phyloP scores from a whole-genome alignment of 2,888 invertebrate genomes.

The Lasioglossum leucozonium region DNA sequence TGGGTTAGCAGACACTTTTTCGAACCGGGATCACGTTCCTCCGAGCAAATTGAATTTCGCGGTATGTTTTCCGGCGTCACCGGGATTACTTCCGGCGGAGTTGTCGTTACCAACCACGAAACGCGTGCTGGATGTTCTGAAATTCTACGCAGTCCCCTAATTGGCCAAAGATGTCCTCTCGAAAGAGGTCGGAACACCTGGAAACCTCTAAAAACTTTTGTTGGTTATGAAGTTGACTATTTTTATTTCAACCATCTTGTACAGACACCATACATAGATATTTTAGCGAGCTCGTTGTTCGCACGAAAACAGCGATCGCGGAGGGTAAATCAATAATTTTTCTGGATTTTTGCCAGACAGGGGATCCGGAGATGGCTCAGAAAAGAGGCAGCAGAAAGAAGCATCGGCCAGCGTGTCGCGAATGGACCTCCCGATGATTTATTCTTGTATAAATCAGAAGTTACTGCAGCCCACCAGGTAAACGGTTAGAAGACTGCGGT shows the following conservation, averaged over 20 bases:
- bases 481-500: conserved; percentile 42
- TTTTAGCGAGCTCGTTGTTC: neutral
- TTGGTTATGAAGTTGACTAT: neutral
- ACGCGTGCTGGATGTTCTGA: neutral
- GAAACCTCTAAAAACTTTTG: neutral
- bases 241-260: no score
- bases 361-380: neutral
- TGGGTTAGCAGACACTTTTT: conserved; percentile 13
- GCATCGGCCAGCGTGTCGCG: conserved; percentile 28
- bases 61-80: conserved; percentile 25
- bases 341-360: conserved; percentile 15
- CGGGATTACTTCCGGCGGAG: neutral
- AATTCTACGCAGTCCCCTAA: neutral
- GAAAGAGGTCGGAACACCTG: neutral
- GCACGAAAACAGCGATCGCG: neutral
- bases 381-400: neutral
- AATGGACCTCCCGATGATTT: conserved; percentile 45
- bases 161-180: neutral
- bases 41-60: conserved; percentile 35
- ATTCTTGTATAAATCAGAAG: conserved; percentile 66
- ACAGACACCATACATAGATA: no score
- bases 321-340: neutral
- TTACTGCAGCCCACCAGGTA: conserved; percentile 20
- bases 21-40: conserved; percentile 28
- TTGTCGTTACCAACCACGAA: neutral